phyloP scores from a whole-genome alignment of 1,140 invertebrate species.

The Brachionus calyciflorus region DNA sequence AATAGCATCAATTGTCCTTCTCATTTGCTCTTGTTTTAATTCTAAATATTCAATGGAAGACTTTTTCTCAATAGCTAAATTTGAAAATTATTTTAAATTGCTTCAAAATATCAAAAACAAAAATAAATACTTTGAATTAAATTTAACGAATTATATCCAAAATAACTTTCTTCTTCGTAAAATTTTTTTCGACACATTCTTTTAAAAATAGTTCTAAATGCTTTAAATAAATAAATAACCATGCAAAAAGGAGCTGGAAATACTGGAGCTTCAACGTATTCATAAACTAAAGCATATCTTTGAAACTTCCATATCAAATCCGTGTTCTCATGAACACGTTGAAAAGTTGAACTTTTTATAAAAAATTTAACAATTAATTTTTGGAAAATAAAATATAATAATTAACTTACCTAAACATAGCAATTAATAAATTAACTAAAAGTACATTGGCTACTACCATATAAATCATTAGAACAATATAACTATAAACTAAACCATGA shows the following conservation, averaged over 20 bases:
- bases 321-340: conserved; percentile 30
- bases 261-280: conserved; percentile 18
- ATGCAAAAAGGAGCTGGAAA: conserved; percentile 27
- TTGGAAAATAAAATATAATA: neutral
- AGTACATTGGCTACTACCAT: conserved; percentile 56
- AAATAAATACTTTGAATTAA: neutral
- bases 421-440: conserved; percentile 57
- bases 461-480: conserved; percentile 52
- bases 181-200: neutral
- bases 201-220: neutral
- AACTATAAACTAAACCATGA: conserved; percentile 50
- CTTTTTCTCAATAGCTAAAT: neutral
- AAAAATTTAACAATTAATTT: neutral
- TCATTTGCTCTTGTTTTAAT: conserved; percentile 13
- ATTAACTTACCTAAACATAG: conserved; percentile 56
- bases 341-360: conserved; percentile 40
- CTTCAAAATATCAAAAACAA: neutral
- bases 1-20: neutral
- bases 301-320: conserved; percentile 41
- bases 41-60: neutral
- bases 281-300: neutral
- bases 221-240: neutral
- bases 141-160: neutral
- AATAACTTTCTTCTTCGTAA: neutral
- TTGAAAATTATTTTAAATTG: neutral